Percentiles rank a stretch among this genome's conserved stretches.
phyloP scores from a whole-genome alignment of 2,888 invertebrate species.

The Coelogynopora nodosa region DNA sequence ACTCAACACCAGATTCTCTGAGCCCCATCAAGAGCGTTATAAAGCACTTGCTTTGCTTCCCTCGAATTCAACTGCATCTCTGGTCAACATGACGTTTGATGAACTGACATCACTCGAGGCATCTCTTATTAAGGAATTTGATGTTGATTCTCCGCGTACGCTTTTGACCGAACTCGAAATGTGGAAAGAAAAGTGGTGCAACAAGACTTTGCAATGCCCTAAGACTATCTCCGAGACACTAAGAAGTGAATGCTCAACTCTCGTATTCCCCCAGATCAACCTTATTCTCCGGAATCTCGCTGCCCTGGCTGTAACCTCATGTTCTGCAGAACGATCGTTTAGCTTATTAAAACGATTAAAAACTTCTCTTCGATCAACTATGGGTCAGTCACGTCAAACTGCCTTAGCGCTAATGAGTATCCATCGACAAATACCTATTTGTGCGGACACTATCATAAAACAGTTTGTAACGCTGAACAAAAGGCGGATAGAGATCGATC shows the following conservation, averaged over 20 bases:
- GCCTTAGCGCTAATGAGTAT: constrained; percentile 28
- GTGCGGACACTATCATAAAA: constrained; percentile 29
- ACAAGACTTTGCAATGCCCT: constrained; percentile 31
- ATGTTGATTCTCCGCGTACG: constrained; percentile 8
- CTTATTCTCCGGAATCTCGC: constrained; percentile 28
- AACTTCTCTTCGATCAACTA: constrained; percentile 29
- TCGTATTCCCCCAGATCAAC: constrained; percentile 28
- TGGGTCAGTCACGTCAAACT: constrained; percentile 29
- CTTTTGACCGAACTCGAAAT: constrained; percentile 28
- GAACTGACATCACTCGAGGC: background rate
- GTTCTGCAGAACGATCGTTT: constrained; percentile 14
- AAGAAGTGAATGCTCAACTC: constrained; percentile 31
- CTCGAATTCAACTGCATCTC: constrained; percentile 25
- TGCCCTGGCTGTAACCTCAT: constrained; percentile 25
- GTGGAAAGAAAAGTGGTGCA: constrained; percentile 29
- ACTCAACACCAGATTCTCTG: constrained; percentile 15
- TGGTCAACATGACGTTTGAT: constrained; percentile 31
- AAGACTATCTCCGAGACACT: constrained; percentile 28
- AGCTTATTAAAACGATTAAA: constrained; percentile 29
- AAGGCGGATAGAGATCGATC: constrained; percentile 19
- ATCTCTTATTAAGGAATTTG: constrained; percentile 31
- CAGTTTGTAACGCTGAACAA: constrained; percentile 24
- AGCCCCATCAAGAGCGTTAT: constrained; percentile 18
- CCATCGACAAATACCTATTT: constrained; percentile 25
- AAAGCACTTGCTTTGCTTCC: constrained; percentile 31